phyloP scores from a whole-genome alignment of 1,140 invertebrate species.

The Hyles vespertilio region DNA sequence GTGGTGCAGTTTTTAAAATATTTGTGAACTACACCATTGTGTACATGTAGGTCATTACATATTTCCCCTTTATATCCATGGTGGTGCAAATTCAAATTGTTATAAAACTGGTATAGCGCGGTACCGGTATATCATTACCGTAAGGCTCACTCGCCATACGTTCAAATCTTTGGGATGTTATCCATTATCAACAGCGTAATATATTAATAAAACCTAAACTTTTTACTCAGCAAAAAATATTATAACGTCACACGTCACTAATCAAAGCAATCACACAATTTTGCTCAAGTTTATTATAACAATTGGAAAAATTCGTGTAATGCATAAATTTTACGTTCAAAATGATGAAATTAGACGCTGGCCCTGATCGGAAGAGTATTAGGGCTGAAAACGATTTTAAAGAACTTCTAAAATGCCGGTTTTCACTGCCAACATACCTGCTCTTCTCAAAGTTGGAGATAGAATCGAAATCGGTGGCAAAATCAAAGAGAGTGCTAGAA shows the following conservation, averaged over 20 bases:
- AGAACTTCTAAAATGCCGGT: conserved; percentile 52
- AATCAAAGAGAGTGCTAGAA: conserved; percentile 66
- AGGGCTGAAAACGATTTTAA: conserved; percentile 14
- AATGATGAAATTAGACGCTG: conserved; percentile 52
- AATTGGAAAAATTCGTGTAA: conserved; percentile 37
- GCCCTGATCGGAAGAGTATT: conserved; percentile 38
- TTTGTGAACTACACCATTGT: too few relatives aligned
- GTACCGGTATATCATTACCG: too few relatives aligned
- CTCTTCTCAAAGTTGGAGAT: conserved; percentile 61
- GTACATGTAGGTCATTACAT: too few relatives aligned
- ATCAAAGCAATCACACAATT: background rate
- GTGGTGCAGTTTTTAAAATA: too few relatives aligned
- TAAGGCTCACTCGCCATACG: too few relatives aligned
- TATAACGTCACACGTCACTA: too few relatives aligned
- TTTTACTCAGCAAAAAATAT: too few relatives aligned
- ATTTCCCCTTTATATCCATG: too few relatives aligned
- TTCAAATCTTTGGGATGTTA: background rate
- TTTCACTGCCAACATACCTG: conserved; percentile 62
- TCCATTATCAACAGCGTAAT: background rate
- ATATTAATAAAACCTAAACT: background rate
- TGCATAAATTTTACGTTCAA: conserved; percentile 67
- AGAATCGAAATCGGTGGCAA: conserved; percentile 67
- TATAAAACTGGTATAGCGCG: too few relatives aligned
- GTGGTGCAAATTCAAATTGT: too few relatives aligned
- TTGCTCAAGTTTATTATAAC: conserved; percentile 9